phyloP scores from a whole-genome alignment of 2,888 invertebrate species.

The Pammene aurita region DNA sequence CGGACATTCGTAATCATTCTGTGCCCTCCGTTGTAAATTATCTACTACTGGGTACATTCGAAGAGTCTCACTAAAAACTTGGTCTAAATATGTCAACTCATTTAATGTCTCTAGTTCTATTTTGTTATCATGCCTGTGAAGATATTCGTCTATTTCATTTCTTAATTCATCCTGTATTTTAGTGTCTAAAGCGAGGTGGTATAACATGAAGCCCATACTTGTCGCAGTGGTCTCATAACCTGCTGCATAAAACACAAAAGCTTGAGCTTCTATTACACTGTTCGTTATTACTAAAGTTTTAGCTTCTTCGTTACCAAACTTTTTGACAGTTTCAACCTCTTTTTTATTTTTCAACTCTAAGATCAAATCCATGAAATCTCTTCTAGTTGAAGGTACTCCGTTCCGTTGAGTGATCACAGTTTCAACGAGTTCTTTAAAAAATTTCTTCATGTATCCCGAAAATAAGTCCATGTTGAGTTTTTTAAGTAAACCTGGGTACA shows the following conservation, averaged over 20 bases:
- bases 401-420: conserved; percentile 53
- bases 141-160: conserved; percentile 24
- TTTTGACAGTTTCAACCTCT: conserved; percentile 42
- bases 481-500: conserved; percentile 59
- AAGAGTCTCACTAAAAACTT: conserved; percentile 17
- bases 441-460: conserved; percentile 48
- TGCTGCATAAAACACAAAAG: conserved; percentile 62
- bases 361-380: conserved; percentile 64
- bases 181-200: conserved; percentile 61
- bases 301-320: conserved; percentile 22
- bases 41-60: conserved; percentile 15
- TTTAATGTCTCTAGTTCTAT: conserved; percentile 21
- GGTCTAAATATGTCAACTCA: conserved; percentile 12
- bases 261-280: conserved; percentile 55
- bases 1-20: conserved; percentile 39
- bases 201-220: conserved; percentile 58
- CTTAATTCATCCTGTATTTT: conserved; percentile 55
- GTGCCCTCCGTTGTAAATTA: conserved; percentile 23
- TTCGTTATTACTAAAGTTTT: conserved; percentile 50
- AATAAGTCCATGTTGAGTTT: conserved; percentile 51
- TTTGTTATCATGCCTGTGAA: neutral
- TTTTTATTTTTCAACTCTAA: conserved; percentile 54
- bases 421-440: conserved; percentile 53
- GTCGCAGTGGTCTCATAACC: conserved; percentile 71
- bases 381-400: conserved; percentile 52